Evolutionary conservation across 1,140 invertebrate species (phyloP).

Genomic region (Littorina saxatilis): DNA sequence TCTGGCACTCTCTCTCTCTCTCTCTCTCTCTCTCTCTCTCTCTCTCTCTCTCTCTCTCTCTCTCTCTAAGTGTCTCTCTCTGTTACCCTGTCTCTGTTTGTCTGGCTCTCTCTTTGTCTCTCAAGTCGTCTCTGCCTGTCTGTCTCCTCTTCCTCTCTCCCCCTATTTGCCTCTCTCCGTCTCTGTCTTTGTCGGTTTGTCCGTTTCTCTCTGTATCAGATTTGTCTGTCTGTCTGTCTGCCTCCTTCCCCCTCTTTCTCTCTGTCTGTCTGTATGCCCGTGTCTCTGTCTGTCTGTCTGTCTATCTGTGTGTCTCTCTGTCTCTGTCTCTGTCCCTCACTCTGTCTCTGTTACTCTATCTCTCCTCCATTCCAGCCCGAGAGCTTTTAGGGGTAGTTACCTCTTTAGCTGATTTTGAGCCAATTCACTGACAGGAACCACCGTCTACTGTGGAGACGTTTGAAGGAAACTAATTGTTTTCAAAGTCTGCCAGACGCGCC

Average conservation of each 20-base stretch:
- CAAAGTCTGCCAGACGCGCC: too few species aligned
- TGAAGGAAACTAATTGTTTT: too few species aligned
- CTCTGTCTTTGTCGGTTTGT: neutral
- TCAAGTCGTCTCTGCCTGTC: neutral
- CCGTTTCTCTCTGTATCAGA: neutral
- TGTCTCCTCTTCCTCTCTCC: neutral
- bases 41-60: neutral
- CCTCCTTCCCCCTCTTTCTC: neutral
- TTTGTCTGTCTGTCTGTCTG: neutral
- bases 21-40: neutral
- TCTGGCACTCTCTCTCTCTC: too few species aligned
- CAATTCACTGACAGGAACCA: too few species aligned
- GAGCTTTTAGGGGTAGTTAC: too few species aligned
- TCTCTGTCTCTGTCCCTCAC: too few species aligned
- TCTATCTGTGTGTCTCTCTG: too few species aligned
- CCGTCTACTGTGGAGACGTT: too few species aligned
- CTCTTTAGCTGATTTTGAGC: too few species aligned
- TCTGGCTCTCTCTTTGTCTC: too few species aligned
- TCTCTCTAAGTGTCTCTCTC: neutral
- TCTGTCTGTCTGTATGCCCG: neutral
- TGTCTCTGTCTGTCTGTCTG: neutral
- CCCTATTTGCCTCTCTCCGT: neutral
- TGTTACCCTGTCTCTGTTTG: neutral
- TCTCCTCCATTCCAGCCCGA: neutral
- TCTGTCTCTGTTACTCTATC: neutral